Percentiles rank a stretch among this genome's conserved stretches.
Conservation (phyloP, 2,797 vertebrate genomes). For the Phoeniculus purpureus region DNA sequence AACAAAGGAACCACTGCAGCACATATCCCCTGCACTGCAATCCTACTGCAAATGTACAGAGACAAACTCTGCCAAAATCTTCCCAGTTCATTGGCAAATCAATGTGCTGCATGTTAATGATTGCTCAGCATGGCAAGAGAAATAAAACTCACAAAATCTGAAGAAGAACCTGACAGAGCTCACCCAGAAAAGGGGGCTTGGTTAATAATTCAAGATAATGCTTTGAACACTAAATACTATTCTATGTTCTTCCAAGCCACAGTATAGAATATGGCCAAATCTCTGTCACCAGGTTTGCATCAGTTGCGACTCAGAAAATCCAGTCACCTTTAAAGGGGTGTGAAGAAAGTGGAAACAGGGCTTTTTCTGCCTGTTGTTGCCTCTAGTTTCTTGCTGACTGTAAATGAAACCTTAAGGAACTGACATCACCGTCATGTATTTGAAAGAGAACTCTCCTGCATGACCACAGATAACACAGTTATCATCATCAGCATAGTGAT, state of each 20-base stretch:
- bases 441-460: background rate
- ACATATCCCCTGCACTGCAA: background rate
- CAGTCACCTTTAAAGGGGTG: background rate
- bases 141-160: background rate
- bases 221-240: slow-evolving; percentile 10
- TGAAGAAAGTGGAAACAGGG: background rate
- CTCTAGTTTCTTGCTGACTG: background rate
- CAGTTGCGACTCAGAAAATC: slow-evolving; percentile 18
- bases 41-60: background rate
- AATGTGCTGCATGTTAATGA: background rate
- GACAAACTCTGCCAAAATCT: background rate
- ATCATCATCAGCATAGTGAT: background rate
- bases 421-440: accelerated
- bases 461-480: background rate
- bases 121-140: background rate
- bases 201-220: slow-evolving; percentile 8
- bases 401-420: background rate
- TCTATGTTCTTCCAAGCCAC: background rate
- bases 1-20: slow-evolving; percentile 27
- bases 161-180: background rate
- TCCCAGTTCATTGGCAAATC: background rate
- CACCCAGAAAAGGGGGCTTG: background rate
- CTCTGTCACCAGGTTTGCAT: background rate
- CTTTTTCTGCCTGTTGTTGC: background rate
- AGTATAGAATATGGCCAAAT: background rate